Percentiles rank a stretch among this genome's conserved stretches.
Evolutionary conservation across 2,113 vertebrate genomes (phyloP).

Genomic region (Catharus bicknelli): DNA sequence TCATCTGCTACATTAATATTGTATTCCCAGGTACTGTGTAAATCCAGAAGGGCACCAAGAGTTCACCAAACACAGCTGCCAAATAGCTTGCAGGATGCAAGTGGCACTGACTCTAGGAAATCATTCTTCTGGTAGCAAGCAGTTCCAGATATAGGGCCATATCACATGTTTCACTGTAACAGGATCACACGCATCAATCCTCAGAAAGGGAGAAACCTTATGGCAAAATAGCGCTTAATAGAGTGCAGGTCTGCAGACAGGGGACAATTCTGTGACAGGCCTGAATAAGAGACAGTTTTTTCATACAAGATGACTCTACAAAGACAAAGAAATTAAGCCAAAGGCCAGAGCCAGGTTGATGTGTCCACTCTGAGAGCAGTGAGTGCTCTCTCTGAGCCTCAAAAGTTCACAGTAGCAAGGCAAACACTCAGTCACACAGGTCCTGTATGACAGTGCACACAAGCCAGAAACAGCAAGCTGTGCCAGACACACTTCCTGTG

Average conservation of each 20-base stretch:
- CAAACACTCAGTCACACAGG: background rate
- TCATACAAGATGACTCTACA: background rate
- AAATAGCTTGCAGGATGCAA: slow-evolving; percentile 2
- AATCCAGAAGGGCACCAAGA: background rate
- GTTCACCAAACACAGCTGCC: slow-evolving; percentile 8
- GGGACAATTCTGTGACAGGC: background rate
- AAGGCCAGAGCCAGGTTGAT: background rate
- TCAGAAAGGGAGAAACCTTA: background rate
- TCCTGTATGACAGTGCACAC: background rate
- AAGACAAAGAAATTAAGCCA: rapidly evolving
- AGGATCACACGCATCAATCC: background rate
- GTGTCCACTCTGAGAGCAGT: background rate
- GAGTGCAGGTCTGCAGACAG: rapidly evolving
- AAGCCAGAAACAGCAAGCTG: background rate
- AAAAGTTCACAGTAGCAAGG: background rate
- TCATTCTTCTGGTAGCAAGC: slow-evolving; percentile 23
- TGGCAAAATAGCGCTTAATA: rapidly evolving
- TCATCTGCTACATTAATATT: background rate
- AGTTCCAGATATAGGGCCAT: slow-evolving; percentile 7
- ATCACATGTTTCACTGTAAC: slow-evolving; percentile 37
- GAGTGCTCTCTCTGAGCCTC: background rate
- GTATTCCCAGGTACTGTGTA: background rate
- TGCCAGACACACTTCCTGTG: background rate
- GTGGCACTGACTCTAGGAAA: slow-evolving; percentile 32
- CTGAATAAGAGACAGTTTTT: background rate